These are phyloP conservation scores for Paguma larvata DNA, from an alignment of 2,797 vertebrate species.

Conservation along the genomic window DNA sequence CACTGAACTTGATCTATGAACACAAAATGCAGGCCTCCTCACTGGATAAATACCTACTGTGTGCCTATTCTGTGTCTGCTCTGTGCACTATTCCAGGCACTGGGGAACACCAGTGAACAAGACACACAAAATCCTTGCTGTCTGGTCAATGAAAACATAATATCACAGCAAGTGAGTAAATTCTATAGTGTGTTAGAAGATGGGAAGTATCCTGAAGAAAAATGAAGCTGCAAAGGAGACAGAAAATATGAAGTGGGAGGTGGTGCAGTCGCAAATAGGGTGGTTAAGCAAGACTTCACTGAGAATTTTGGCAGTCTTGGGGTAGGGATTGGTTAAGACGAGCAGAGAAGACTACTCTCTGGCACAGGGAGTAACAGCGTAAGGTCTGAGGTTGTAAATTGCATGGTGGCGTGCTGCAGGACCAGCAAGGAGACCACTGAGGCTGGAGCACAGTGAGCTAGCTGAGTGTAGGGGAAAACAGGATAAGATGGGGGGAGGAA, in stretches of 20 bases:
- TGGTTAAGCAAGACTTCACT: neutral
- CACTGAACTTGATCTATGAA: neutral
- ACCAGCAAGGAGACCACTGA: neutral
- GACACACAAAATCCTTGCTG: neutral
- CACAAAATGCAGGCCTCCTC: neutral
- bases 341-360: neutral
- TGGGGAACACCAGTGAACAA: neutral
- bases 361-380: neutral
- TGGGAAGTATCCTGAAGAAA: neutral
- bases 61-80: neutral
- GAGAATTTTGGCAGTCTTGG: neutral
- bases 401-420: neutral
- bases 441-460: neutral
- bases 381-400: accelerated
- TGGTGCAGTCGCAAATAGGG: neutral
- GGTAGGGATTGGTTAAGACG: neutral
- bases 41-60: neutral
- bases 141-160: neutral
- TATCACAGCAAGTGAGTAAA: neutral
- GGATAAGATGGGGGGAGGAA: neutral
- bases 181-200: neutral
- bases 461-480: neutral
- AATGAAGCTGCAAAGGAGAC: neutral
- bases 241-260: neutral
- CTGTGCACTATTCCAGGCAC: neutral